phyloP scores from a whole-genome alignment of 2,888 invertebrate species.

The Dicyrtomina minuta region DNA sequence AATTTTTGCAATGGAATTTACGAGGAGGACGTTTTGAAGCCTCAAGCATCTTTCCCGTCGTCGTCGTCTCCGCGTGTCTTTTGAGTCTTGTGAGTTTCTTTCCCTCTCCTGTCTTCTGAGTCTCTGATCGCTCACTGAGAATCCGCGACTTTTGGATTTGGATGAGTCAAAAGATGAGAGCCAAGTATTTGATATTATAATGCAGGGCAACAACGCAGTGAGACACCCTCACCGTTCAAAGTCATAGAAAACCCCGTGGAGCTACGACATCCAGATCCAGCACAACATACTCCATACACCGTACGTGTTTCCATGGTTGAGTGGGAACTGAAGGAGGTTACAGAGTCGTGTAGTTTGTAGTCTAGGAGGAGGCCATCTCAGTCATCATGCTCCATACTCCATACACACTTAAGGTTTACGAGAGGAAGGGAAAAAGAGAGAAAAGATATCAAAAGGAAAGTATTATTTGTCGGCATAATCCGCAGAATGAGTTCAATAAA shows the following conservation, averaged over 20 bases:
- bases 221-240: too few relatives aligned
- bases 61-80: background rate
- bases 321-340: background rate
- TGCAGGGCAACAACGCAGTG: too few relatives aligned
- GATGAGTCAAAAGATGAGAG: background rate
- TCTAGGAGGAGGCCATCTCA: slow-evolving; percentile 1
- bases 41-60: slow-evolving; percentile 3
- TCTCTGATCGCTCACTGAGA: background rate
- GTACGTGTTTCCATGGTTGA: slow-evolving; percentile 2
- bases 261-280: too few relatives aligned
- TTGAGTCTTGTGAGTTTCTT: background rate
- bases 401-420: slow-evolving; percentile 21
- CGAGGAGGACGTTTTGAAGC: slow-evolving; percentile 9
- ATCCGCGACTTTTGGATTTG: background rate
- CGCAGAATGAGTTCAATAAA: slow-evolving; percentile 36
- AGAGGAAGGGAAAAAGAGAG: slow-evolving; percentile 8
- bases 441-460: slow-evolving; percentile 29
- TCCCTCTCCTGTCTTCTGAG: background rate
- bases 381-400: too few relatives aligned
- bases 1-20: slow-evolving; percentile 25
- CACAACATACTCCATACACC: too few relatives aligned
- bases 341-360: background rate
- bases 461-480: slow-evolving; percentile 32
- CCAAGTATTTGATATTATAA: too few relatives aligned
- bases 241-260: too few relatives aligned